These are phyloP conservation scores for Ophthalmolycus amberensis DNA, from an alignment of 2,113 vertebrate species.

Conservation along the genomic window DNA sequence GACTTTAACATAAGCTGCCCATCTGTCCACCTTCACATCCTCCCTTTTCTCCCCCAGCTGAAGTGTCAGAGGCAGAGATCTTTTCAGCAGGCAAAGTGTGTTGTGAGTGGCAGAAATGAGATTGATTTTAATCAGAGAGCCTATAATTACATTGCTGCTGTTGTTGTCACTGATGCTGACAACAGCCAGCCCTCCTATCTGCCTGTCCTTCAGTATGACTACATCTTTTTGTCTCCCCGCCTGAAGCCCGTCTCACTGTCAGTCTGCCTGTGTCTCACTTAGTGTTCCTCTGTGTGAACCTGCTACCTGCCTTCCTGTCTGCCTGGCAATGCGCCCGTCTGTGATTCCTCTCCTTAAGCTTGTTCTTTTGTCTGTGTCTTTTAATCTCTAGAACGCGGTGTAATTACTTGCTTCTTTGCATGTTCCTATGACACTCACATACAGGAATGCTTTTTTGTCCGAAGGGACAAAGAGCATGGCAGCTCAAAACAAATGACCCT, in stretches of 20 bases:
- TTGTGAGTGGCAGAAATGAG: slow-evolving; percentile 74
- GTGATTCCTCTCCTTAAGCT: slow-evolving; percentile 17
- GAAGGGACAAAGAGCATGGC: slow-evolving; percentile 19
- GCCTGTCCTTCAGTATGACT: slow-evolving; percentile 65
- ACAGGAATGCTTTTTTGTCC: slow-evolving; percentile 4
- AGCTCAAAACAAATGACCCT: slow-evolving; percentile 50
- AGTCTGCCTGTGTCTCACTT: slow-evolving; percentile 44
- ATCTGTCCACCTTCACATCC: slow-evolving; percentile 49
- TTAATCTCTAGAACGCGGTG: slow-evolving; percentile 4
- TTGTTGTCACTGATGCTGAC: slow-evolving; percentile 71
- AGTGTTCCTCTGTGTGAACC: slow-evolving; percentile 14
- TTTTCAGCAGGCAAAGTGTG: slow-evolving; percentile 66
- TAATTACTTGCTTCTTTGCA: slow-evolving; percentile 29
- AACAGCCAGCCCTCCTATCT: slow-evolving; percentile 68
- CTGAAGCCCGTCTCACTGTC: slow-evolving; percentile 52
- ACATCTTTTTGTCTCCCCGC: slow-evolving; percentile 63
- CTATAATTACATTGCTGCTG: slow-evolving; percentile 74
- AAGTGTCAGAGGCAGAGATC: slow-evolving; percentile 46
- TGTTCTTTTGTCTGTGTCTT: slow-evolving; percentile 21
- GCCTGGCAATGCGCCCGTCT: not conserved
- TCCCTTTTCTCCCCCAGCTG: slow-evolving; percentile 29
- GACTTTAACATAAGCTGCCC: slow-evolving; percentile 6
- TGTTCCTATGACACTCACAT: slow-evolving; percentile 10
- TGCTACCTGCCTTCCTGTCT: slow-evolving; percentile 43
- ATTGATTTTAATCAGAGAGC: slow-evolving; percentile 79